phyloP scores from a whole-genome alignment of 2,797 vertebrate genomes.

The Ctenosaura bakeri region DNA sequence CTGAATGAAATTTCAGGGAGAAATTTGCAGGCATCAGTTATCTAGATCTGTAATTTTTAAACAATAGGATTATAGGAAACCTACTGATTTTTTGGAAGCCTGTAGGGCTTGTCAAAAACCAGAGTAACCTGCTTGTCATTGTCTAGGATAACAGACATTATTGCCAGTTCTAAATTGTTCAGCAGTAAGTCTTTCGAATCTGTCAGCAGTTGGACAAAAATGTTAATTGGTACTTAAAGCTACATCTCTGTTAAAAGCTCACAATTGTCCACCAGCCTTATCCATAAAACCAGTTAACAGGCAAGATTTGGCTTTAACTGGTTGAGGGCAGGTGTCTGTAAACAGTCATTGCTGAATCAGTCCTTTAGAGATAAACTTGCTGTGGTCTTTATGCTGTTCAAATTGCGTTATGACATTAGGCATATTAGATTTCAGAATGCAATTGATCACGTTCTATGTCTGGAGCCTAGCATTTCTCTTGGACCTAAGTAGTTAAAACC shows the following conservation, averaged over 20 bases:
- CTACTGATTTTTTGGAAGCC: conserved; percentile 51
- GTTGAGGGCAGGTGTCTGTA: background rate
- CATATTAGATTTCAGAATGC: conserved; percentile 38
- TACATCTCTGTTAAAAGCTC: conserved; percentile 46
- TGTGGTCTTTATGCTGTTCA: conserved; percentile 25
- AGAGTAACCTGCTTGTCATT: conserved; percentile 48
- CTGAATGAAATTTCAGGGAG: background rate
- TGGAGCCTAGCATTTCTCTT: conserved; percentile 23
- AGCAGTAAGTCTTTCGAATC: conserved; percentile 42
- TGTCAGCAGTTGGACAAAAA: conserved; percentile 25
- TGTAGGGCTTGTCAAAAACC: conserved; percentile 60
- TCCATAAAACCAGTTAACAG: background rate
- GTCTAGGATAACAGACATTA: conserved; percentile 50
- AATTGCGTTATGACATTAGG: conserved; percentile 45
- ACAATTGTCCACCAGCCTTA: background rate
- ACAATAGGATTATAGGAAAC: background rate
- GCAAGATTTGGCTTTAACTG: background rate
- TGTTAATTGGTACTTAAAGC: conserved; percentile 56
- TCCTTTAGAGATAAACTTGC: background rate
- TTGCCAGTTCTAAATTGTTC: conserved; percentile 43
- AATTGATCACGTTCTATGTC: conserved; percentile 23
- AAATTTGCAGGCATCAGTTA: background rate
- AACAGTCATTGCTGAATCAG: background rate
- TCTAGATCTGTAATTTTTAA: background rate
- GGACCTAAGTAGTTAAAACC: background rate